Base-by-base conservation (phyloP, 2,888 invertebrate genomes). In the Pseudanteris insignis region DNA sequence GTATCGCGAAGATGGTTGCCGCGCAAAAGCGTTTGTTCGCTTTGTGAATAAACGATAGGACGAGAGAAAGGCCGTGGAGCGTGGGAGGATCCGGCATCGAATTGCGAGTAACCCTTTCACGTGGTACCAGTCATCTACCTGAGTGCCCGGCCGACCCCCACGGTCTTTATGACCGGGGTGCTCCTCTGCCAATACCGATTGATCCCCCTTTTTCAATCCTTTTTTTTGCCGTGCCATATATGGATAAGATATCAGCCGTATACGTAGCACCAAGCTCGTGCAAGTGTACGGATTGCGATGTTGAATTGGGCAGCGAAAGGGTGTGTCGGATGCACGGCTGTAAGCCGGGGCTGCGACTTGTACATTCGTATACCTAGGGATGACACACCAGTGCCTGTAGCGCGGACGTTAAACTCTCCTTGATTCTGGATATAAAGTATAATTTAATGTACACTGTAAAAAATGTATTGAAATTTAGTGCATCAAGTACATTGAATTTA, bases 91-190 rank as follows among this genome's bases (percentile, higher is more conserved):
- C 26, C 40, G 33, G 57, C 43, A 43, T 63, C 48, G 30, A 47
- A 50, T 63, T 63, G 53, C 57, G 30, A 46, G 53, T 48, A 63
- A 48, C 54, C 58, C 48, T 63, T 63, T 63, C 58, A 63, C 48
- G 30, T 30, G 30, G 33, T 30, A n/a, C n/a, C n/a, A n/a, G n/a
- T n/a, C n/a, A n/a, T n/a, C n/a, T n/a, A n/a, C 51, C 38, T 57
- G 53, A 51, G 57, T 62, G 30, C 12, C 28, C 6, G 12, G n/a
- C n/a, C n/a, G 13, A 38, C 24, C 33, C 38, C 26, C 37, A 51
- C 36, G 18, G 30, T 43, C 37, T 47, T 57, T 38, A 48, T 40
- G 7, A 29, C 8, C 12, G n/a, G 11, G 50, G 46, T 43, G 10
- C 30, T 43, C 34, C 26, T 15, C 33, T 36, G 51, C 57, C 51